Conservation (phyloP, 1,140 invertebrate species). For the Diorhabda sublineata region DNA sequence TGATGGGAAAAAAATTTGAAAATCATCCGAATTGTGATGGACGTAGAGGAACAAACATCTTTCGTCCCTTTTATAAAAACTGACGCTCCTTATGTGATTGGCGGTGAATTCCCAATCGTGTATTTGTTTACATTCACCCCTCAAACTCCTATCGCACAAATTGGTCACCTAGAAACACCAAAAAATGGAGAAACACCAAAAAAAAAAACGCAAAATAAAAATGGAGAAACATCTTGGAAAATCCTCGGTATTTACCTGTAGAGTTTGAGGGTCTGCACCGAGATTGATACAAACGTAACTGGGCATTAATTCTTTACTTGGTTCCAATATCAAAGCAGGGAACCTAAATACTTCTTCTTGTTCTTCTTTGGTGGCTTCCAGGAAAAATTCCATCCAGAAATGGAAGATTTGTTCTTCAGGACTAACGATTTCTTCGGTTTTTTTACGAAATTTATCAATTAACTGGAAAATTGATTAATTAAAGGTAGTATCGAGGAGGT, state of each 20-base stretch:
- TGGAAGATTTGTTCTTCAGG: slow-evolving; percentile 85
- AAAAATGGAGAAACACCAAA: neutral
- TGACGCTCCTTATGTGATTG: slow-evolving; percentile 87
- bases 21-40: slow-evolving; percentile 96
- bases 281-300: slow-evolving; percentile 93
- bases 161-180: slow-evolving; percentile 62
- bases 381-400: slow-evolving; percentile 99
- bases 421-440: slow-evolving; percentile 50
- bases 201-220: neutral
- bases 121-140: slow-evolving; percentile 73
- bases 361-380: slow-evolving; percentile 82
- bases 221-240: too few species aligned
- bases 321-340: slow-evolving; percentile 89
- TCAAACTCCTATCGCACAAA: slow-evolving; percentile 73
- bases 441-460: slow-evolving; percentile 89
- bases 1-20: slow-evolving; percentile 97
- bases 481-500: too few species aligned
- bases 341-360: slow-evolving; percentile 72
- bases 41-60: slow-evolving; percentile 96
- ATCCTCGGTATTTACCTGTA: slow-evolving; percentile 52
- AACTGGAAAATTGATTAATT: neutral
- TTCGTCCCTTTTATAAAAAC: slow-evolving; percentile 93
- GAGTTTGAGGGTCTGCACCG: slow-evolving; percentile 85
- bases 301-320: slow-evolving; percentile 88
- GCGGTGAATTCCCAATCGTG: slow-evolving; percentile 93